Base-by-base conservation (phyloP, 2,888 invertebrate species). In the Tiphia femorata region DNA sequence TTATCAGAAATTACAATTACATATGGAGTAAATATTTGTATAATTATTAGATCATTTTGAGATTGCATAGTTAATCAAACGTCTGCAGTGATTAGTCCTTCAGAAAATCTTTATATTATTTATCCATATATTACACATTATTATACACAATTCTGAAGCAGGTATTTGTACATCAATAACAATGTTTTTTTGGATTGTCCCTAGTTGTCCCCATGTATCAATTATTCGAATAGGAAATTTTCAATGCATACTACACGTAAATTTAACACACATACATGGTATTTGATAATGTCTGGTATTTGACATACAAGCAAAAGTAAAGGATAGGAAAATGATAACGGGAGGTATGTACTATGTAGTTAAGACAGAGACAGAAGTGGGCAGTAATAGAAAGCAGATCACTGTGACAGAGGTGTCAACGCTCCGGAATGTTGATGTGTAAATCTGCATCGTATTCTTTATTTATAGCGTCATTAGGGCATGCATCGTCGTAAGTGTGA, bases 351-450 rank as follows among this genome's bases (percentile, higher is more conserved):
- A 4, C 10, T 10, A 10, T 3, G 1, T 2, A 3, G 10, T 19
- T 20, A 10, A 8, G 17, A 30, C n/a, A 49, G 49, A 40, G 21
- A 44, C 21, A n/a, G 29, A 12, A 27, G 12, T 43, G 21, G 53
- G 48, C 29, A 65, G 59, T 47, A 61, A 43, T 46, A 55, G 65
- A 67, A 64, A 50, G 59, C 62, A 69, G 67, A 73, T 66, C 52
- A 64, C 64, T 67, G 71, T 77, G 74, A 77, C 72, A 76, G 68
- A 75, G 76, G 77, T 79, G 77, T 80, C 79, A 79, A 81, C 78
- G 79, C 73, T 80, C 65, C 72, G 81, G 80, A 81, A 81, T 81
- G 78, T 73, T 67, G 75, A 76, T 78, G 74, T 75, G 62, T 68
- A 57, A 67, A 70, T 69, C 77, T n/a, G n/a, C 67, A 70, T 62